Evolutionary conservation across 2,888 invertebrate genomes (phyloP).

Genomic region (Apotomis betuletana): DNA sequence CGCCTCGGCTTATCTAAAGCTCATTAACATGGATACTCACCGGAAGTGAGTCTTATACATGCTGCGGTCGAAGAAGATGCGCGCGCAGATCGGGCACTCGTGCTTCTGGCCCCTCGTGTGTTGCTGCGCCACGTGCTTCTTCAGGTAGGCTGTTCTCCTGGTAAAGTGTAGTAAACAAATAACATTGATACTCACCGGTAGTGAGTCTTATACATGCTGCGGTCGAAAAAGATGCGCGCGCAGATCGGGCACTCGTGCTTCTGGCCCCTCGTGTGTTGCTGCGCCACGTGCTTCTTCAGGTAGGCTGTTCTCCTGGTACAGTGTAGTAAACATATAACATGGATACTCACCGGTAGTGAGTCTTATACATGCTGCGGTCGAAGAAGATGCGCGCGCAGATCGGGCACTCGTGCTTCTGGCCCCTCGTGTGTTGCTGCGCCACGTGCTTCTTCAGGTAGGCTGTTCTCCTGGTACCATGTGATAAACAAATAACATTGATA

Average conservation of each 20-base stretch:
- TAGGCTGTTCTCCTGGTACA: slow-evolving; percentile 58
- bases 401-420: slow-evolving; percentile 52
- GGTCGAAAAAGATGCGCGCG: slow-evolving; percentile 56
- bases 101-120: slow-evolving; percentile 54
- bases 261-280: slow-evolving; percentile 55
- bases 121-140: slow-evolving; percentile 58
- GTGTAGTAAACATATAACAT: background rate
- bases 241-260: slow-evolving; percentile 56
- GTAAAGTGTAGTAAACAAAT: background rate
- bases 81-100: slow-evolving; percentile 54
- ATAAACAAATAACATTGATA: background rate
- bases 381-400: slow-evolving; percentile 56
- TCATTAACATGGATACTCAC: too few relatives aligned
- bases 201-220: slow-evolving; percentile 19
- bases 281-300: slow-evolving; percentile 58
- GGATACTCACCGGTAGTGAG: background rate
- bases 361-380: slow-evolving; percentile 45
- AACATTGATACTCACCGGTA: too few relatives aligned
- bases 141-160: slow-evolving; percentile 61
- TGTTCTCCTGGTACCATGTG: slow-evolving; percentile 51
- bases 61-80: slow-evolving; percentile 55
- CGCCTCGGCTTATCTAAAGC: too few relatives aligned
- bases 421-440: slow-evolving; percentile 58
- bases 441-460: slow-evolving; percentile 60
- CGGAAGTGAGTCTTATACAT: slow-evolving; percentile 8